These are phyloP conservation scores for Patella ulyssiponensis DNA, from an alignment of 2,888 invertebrate genomes.

Conservation along the genomic window DNA sequence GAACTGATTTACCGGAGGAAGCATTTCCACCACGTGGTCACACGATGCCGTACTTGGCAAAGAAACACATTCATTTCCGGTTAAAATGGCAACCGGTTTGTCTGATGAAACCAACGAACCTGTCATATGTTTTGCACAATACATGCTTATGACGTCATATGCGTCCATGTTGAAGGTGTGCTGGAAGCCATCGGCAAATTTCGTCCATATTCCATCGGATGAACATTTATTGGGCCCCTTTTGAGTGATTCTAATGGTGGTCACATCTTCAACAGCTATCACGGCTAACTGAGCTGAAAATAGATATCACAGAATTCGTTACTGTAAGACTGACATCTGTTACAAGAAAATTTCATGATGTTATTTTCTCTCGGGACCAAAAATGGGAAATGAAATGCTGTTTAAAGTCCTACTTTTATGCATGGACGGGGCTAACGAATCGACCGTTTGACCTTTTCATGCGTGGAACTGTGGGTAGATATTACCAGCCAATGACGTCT, in stretches of 20 bases:
- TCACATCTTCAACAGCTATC: not conserved
- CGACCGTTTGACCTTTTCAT: too few species aligned
- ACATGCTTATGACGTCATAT: not conserved
- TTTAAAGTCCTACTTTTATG: too few species aligned
- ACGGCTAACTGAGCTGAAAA: not conserved
- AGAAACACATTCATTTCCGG: not conserved
- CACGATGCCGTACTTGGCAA: not conserved
- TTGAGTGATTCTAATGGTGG: not conserved
- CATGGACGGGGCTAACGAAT: too few species aligned
- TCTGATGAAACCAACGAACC: not conserved
- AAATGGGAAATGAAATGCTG: too few species aligned
- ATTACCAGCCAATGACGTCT: too few species aligned
- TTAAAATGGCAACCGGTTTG: not conserved
- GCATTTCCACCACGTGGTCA: not conserved
- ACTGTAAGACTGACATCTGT: too few species aligned
- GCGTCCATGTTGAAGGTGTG: not conserved
- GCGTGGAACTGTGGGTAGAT: too few species aligned
- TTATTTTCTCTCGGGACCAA: too few species aligned
- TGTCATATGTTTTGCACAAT: not conserved
- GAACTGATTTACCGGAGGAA: not conserved
- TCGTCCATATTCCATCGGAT: not conserved
- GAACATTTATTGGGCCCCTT: not conserved
- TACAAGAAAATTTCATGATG: too few species aligned
- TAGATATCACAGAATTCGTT: too few species aligned
- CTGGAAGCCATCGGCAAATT: not conserved